Percentiles rank a stretch among this genome's conserved stretches.
Evolutionary conservation across 2,797 vertebrate genomes (phyloP).

Genomic region (Cheirogaleus major): DNA sequence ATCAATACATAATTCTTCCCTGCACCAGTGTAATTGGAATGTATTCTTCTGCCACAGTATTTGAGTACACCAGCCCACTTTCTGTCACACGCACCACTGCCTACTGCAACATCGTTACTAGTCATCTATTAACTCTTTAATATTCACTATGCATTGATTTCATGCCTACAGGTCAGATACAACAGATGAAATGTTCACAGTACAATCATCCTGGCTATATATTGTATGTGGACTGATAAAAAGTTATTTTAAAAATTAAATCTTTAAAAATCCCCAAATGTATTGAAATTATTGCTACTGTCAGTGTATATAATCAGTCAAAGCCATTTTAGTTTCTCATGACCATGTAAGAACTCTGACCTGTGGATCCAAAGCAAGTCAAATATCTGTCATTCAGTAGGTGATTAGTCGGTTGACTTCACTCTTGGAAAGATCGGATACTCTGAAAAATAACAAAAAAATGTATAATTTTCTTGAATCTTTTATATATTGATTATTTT

Average conservation of each 20-base stretch:
- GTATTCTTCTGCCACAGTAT: neutral
- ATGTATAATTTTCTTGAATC: neutral
- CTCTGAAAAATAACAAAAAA: neutral
- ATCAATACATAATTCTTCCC: neutral
- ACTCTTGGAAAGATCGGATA: neutral
- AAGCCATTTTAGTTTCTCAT: neutral
- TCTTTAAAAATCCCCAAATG: neutral
- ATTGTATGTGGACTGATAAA: neutral
- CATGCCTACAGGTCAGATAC: neutral
- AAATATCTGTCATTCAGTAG: neutral
- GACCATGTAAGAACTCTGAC: neutral
- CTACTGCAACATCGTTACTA: neutral
- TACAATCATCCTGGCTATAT: neutral
- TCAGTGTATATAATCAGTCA: neutral
- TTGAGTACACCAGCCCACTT: rapidly evolving
- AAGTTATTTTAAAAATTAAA: neutral
- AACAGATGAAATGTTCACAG: neutral
- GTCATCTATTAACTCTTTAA: neutral
- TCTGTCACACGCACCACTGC: too few relatives aligned
- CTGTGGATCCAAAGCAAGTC: neutral
- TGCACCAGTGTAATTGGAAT: neutral
- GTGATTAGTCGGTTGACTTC: neutral
- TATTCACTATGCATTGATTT: neutral
- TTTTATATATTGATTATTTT: neutral
- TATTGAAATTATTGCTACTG: neutral